Evolutionary conservation across 2,113 vertebrate species (phyloP).

Genomic region (Natator depressus): DNA sequence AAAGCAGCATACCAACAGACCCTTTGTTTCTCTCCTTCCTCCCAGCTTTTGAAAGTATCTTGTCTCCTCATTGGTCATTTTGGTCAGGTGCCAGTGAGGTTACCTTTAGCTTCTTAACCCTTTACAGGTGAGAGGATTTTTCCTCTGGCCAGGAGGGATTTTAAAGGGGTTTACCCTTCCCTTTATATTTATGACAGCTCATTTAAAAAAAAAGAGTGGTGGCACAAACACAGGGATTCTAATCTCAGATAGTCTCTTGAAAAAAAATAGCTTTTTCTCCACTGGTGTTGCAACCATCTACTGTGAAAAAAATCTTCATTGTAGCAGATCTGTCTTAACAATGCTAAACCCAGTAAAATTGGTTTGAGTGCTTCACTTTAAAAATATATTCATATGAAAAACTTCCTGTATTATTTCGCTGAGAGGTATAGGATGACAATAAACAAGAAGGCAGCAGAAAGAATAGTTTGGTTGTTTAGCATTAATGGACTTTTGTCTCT

Average conservation of each 20-base stretch:
- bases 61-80: too few species aligned
- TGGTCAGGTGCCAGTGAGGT: too few species aligned
- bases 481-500: not conserved
- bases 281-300: not conserved
- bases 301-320: not conserved
- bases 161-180: too few species aligned
- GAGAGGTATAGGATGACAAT: not conserved
- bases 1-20: too few species aligned
- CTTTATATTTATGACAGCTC: too few species aligned
- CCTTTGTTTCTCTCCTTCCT: too few species aligned
- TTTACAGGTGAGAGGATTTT: too few species aligned
- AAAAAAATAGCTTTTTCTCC: not conserved
- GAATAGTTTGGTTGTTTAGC: not conserved
- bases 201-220: not conserved
- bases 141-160: too few species aligned
- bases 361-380: not conserved
- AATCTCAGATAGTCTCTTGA: not conserved
- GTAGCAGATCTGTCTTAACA: not conserved
- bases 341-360: not conserved
- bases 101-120: too few species aligned
- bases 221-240: not conserved
- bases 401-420: not conserved
- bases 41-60: too few species aligned
- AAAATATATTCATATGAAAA: not conserved
- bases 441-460: not conserved